Evolutionary conservation across 2,113 vertebrate genomes (phyloP), one percentile per base, ranked within the genome.

Genomic region (Octodon degus): DNA sequence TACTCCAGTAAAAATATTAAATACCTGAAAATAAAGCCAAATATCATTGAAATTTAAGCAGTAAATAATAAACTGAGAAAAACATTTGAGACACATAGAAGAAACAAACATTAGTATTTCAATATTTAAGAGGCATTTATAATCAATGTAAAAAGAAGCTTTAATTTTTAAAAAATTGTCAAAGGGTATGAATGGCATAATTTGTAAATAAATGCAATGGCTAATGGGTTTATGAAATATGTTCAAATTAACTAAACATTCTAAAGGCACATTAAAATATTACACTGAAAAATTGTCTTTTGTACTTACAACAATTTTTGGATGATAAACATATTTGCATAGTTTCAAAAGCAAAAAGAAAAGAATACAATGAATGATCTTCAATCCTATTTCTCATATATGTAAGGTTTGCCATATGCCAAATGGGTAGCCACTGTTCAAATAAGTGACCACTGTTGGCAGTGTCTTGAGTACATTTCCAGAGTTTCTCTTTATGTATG

Each of bases 11-110:
- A 65, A 85, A 86, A 62, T 47, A 76, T 88, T 55, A 82, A 97
- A 65, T 50, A 47, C 50, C 79, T 37, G 65, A 40, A 58, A 58
- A 85, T 60, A 34, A 53, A 92, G 89, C 86, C 50, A 96, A 95
- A 91, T 86, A 53, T 7, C 13, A n/a, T 89, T 90, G 83, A 97
- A 82, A 70, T 91, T 76, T 95, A 94, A 93, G 86, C 27, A 32
- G 40, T 43, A 63, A 20, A 58, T 17, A 79, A 86, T 0, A 86
- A 86, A 63, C 20, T 19, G 1, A 37, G 40, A 17, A 82, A 95
- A 91, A 67, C 40, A 82, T 40, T n/a, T 90, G 86, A 83, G 77
- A 68, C 16, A 72, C 79, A 74, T 62, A 10, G 1, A 30, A 82
- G 40, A 97, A 47, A 87, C 9, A 92, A 80, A 95, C 3, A 17